Conservation (phyloP, 2,888 invertebrate species). For the Mallateleia sp. region DNA sequence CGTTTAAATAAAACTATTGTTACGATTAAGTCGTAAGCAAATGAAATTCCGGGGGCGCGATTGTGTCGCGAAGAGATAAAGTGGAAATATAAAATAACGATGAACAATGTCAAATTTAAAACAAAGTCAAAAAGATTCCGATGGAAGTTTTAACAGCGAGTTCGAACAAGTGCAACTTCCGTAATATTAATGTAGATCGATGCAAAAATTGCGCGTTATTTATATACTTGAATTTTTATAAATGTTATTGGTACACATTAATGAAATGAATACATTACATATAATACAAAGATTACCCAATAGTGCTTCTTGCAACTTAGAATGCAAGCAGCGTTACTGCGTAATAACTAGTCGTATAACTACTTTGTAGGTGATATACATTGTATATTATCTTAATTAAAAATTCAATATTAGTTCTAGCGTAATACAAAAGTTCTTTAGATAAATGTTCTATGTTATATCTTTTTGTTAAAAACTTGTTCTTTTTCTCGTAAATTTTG, state of each 20-base stretch:
- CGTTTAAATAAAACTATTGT: too few relatives aligned
- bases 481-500: neutral
- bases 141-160: conserved; percentile 26
- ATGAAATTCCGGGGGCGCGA: too few relatives aligned
- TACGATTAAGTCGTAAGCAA: too few relatives aligned
- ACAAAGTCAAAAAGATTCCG: neutral
- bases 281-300: conserved; percentile 48
- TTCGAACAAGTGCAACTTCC: conserved; percentile 22
- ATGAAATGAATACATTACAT: conserved; percentile 60
- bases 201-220: conserved; percentile 53
- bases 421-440: conserved; percentile 49
- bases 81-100: too few relatives aligned
- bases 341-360: conserved; percentile 22
- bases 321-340: conserved; percentile 27
- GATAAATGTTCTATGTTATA: conserved; percentile 33
- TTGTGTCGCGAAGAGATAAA: too few relatives aligned
- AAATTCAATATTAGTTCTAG: conserved; percentile 41
- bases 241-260: conserved; percentile 45
- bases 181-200: conserved; percentile 38
- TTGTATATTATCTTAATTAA: conserved; percentile 12
- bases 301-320: conserved; percentile 18
- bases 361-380: conserved; percentile 45
- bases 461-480: conserved; percentile 21
- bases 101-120: too few relatives aligned
- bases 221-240: conserved; percentile 45